Base-by-base conservation (phyloP, 2,797 vertebrate genomes). In the Amazona ochrocephala region DNA sequence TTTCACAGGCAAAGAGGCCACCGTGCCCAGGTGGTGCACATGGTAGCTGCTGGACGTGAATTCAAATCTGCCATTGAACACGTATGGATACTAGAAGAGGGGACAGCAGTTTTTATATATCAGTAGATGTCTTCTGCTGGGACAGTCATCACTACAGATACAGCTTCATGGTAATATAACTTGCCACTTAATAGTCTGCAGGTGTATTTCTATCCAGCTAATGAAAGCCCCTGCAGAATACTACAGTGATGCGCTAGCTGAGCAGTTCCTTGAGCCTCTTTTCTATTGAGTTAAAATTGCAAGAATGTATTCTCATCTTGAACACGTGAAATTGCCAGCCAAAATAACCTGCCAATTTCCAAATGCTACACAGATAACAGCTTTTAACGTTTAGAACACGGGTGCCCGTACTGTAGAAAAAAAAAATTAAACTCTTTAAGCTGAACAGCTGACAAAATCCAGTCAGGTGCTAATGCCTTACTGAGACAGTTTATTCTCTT, bases 21-120 rank as follows among this genome's bases (percentile, higher is more conserved):
- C 6, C 1, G 2, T 30, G n/a, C 9, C 53, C 10, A 13, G 9
- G 1, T 34, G 10, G 11, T 48, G 6, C 7, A 5, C 2, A 0
- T 8, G 27, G 16, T 56, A 19, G 20, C 22, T 70, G 26, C 29
- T 72, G 74, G 18, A 39, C n/a, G 16, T 68, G 42, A 41, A 39
- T 8, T 7, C 7, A 76, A 77, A 73, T 14, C 21, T 44, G 20
- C 4, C 17, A 7, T 2, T 68, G 30, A 74, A 27, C 13, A 26
- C 1, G 11, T 17, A 3, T 24, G 13, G 18, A 4, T 9, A 47
- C 29, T 15, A 54, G 18, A 32, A 72, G 45, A 72, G 10, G 10
- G 13, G 11, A 85, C 16, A 68, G 10, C 11, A 71, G 50, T 13
- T 61, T 32, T 17, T 56, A 4, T 15, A 3, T 45, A 44, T 47